Evolutionary conservation across 2,888 invertebrate genomes (phyloP), one percentile per base, ranked within the genome.

Genomic region (Papilio demoleus): DNA sequence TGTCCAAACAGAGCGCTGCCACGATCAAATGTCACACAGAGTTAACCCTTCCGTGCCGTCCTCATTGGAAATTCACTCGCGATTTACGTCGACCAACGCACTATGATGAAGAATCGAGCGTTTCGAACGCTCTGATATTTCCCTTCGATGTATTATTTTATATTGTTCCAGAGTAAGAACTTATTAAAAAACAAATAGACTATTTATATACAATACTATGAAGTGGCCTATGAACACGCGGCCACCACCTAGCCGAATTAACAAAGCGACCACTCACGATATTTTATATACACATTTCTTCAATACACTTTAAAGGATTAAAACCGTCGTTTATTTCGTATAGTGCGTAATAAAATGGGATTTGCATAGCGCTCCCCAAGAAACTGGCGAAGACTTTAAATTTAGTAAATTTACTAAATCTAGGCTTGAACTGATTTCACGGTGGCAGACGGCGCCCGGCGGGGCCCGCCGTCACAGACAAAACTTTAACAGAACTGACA

Each of bases 341-440:
- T 50, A 82, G 87, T 88, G 83, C 76, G 85, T 74, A 67, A 4
- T 38, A 47, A 72, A 78, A 75, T 77, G 72, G 82, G 86, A 90
- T 91, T 90, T 90, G 85, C 91, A 90, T 38, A 38, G 38, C 79
- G 79, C 82, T 81, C 86, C 84, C 82, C 86, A 88, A 88, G 90
- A 85, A 88, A 81, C 84, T 75, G 80, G 78, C 80, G 76, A 80
- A 81, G 88, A 90, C 88, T 90, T 90, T 89, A 89, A 90, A 88
- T 88, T 87, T 87, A 87, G 86, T 87, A 86, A 90, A 91, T 90
- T 88, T 85, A 84, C 87, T 86, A 88, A 90, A 90, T 87, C 90
- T 91, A 88, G 86, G 85, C 88, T 87, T 82, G 84, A 84, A 86
- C 86, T 84, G 90, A 87, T 87, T 88, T 83, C 77, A 82, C 80